Evolutionary conservation across 2,888 invertebrate species (phyloP).

Genomic region (Phengaris arion): DNA sequence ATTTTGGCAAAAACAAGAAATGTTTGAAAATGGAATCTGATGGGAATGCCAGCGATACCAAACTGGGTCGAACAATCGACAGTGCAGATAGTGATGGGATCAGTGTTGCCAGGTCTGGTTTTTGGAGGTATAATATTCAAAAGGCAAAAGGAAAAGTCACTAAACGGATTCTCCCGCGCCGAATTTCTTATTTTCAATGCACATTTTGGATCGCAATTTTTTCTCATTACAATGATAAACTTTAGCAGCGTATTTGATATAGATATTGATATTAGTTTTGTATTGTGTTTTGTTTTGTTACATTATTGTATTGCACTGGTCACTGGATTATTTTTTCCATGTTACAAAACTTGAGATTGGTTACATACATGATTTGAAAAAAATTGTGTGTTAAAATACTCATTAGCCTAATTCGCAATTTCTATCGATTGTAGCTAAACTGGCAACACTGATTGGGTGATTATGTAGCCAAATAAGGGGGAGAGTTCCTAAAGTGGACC

Average conservation of each 20-base stretch:
- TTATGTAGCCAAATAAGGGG: constrained; percentile 72
- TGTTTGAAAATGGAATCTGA: constrained; percentile 40
- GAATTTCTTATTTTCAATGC: no score
- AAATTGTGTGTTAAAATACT: not conserved
- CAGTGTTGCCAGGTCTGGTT: constrained; percentile 33
- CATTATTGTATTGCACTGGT: no score
- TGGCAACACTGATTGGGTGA: constrained; percentile 42
- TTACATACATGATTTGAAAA: not conserved
- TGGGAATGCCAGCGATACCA: constrained; percentile 62
- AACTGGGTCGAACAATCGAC: constrained; percentile 73
- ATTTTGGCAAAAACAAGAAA: constrained; percentile 30
- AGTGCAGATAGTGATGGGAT: constrained; percentile 53
- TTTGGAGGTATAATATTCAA: not conserved
- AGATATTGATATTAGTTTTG: no score
- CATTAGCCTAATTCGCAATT: not conserved
- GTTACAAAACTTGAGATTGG: no score
- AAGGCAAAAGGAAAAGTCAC: no score
- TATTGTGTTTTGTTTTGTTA: no score
- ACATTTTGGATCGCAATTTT: no score
- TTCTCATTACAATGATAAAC: no score
- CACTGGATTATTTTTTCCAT: no score
- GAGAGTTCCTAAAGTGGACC: constrained; percentile 52
- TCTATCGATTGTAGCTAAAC: not conserved
- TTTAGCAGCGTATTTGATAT: no score
- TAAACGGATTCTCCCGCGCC: no score